Base-by-base conservation (phyloP, 2,888 invertebrate genomes). In the Drosophila paramelanica region DNA sequence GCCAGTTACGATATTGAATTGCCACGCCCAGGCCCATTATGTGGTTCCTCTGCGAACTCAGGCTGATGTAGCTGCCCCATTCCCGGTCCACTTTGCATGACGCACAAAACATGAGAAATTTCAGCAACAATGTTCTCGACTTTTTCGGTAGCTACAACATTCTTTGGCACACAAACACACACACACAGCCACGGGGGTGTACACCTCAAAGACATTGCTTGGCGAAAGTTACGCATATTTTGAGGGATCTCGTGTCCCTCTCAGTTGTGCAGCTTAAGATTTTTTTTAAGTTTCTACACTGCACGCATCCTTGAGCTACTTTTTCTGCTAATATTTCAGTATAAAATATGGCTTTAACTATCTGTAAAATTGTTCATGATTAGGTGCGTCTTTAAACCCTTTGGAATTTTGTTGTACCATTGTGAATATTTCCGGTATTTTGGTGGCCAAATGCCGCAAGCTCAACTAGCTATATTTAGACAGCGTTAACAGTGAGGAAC, bases 161-260 rank as follows among this genome's bases (percentile, higher is more conserved):
- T 73, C 67, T 67, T 72, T 38, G 42, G 23, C 45, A 45, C 25
- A 36, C 36, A 42, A 31, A 23, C 36, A 23, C 49, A 43, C 39
- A 13, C 42, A 65, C 45, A 38, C n/a, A 39, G 31, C 13, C 39
- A 17, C 23, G 14, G 17, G 20, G 36, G 11, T 46, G 10, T 8
- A 33, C 41, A 33, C 23, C 79, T 65, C 77, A 79, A 79, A 77
- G 79, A 74, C 66, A 79, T 79, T 58, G 71, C 79, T 73, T 73
- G 52, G 67, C 57, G 60, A 73, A 70, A 52, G 76, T 65, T 69
- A 47, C 51, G 79, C 78, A 77, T 77, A 76, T 73, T 70, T 69
- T 66, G 53, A 66, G 55, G 57, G 52, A 41, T 33, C 51, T 47
- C 42, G 38, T 46, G 20, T 71, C 66, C 36, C 49, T 38, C 38